Percentiles rank a stretch among this genome's conserved stretches.
These are phyloP conservation scores for Oreocharis arfaki DNA, from an alignment of 2,113 vertebrate species.

Conservation along the genomic window DNA sequence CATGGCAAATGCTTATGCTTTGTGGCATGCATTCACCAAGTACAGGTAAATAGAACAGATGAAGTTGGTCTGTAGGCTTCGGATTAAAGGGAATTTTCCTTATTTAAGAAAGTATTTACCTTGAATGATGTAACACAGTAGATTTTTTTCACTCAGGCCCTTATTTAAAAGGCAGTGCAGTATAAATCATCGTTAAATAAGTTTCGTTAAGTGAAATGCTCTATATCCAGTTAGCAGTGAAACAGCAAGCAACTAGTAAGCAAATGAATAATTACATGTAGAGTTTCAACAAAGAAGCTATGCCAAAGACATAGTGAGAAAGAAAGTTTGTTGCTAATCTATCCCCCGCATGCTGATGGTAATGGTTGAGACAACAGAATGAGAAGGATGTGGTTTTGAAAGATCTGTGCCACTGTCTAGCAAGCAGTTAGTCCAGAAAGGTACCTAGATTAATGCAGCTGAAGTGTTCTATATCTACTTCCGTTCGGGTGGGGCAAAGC, in stretches of 20 bases:
- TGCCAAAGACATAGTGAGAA: not conserved
- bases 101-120: not conserved
- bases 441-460: not conserved
- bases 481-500: not conserved
- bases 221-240: not conserved
- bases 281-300: not conserved
- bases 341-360: rapidly evolving
- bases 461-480: not conserved
- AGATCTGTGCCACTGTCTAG: not conserved
- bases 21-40: not conserved
- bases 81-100: not conserved
- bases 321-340: not conserved
- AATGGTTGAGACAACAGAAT: not conserved
- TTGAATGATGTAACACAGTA: not conserved
- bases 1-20: not conserved
- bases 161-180: not conserved
- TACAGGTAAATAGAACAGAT: not conserved
- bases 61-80: not conserved
- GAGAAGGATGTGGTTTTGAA: not conserved
- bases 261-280: not conserved
- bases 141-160: not conserved
- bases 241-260: not conserved
- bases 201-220: not conserved
- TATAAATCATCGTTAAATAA: not conserved
- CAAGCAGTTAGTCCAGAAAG: not conserved